Base-by-base conservation (phyloP, 2,113 vertebrate genomes). In the Tricholaema leucomelas region DNA sequence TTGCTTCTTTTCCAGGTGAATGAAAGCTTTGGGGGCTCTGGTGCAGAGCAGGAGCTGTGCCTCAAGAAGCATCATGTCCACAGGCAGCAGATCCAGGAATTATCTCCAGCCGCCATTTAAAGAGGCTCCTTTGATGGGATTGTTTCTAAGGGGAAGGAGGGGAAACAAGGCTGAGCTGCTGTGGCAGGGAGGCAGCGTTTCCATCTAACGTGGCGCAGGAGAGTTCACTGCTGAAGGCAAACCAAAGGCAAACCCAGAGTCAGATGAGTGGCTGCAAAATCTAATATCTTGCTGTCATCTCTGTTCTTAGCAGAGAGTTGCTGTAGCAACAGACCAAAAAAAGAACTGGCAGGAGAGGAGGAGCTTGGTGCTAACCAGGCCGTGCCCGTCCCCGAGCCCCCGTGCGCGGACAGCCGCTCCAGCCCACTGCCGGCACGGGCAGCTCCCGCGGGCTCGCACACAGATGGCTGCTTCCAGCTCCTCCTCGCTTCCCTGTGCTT, bases 271-370 rank as follows among this genome's bases (percentile, higher is more conserved):
- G 94, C 92, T 95, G 91, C 89, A 96, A 90, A 95, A 96, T 96
- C 92, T 90, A 96, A 94, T 96, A 96, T 95, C 95, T 97, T 79
- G 90, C 93, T 97, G 93, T 96, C 95, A 97, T 96, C 95, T 94
- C 93, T 96, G 93, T 91, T 95, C 96, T 95, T 96, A 73, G 94
- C 55, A 76, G 81, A 70, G 90, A 96, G 96, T 96, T 97, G 94
- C 96, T 97, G 96, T 96, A 96, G 96, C 96, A 96, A 96, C 91
- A 93, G 89, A 87, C 87, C 87, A 94, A 92, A 96, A 95, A 95
- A 96, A 93, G 93, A 88, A 90, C 89, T 95, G 69, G 92, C 87
- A 74, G 65, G 36, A 30, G 87, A 91, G 92, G 93, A 91, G 94
- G 93, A 93, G 92, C 89, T 67, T 46, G 46, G 90, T 76, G 91